Percentiles rank a stretch among this genome's conserved stretches.
Evolutionary conservation across 2,113 vertebrate genomes (phyloP).

Genomic region (Vulpes vulpes): DNA sequence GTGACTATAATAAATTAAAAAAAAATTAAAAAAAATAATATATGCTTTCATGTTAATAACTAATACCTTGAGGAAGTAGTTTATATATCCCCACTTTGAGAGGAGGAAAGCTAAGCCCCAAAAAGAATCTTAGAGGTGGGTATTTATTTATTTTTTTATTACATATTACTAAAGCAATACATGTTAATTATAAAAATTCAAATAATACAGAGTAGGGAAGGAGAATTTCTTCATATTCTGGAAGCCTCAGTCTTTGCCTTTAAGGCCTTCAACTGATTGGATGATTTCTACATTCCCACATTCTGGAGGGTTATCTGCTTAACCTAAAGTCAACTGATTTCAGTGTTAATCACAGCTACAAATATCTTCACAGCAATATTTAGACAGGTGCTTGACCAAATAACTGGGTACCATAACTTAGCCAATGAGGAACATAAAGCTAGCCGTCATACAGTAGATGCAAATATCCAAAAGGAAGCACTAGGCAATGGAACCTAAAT

Average conservation of each 20-base stretch:
- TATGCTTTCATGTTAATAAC: not conserved
- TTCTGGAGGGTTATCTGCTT: not conserved
- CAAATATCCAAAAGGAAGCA: not conserved
- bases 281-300: not conserved
- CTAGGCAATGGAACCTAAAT: not conserved
- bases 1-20: no score
- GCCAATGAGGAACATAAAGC: not conserved
- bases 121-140: not conserved
- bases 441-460: not conserved
- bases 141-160: not conserved
- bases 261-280: not conserved
- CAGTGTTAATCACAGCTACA: not conserved
- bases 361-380: not conserved
- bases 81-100: not conserved
- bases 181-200: not conserved
- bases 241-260: not conserved
- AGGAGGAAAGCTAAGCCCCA: not conserved
- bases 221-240: not conserved
- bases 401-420: not conserved
- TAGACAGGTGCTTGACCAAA: not conserved
- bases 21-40: not conserved
- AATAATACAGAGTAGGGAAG: not conserved
- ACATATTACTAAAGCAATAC: not conserved
- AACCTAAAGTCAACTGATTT: not conserved
- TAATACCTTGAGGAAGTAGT: not conserved